Base-by-base conservation (phyloP, 2,797 vertebrate species). In the Manis crassicaudata region DNA sequence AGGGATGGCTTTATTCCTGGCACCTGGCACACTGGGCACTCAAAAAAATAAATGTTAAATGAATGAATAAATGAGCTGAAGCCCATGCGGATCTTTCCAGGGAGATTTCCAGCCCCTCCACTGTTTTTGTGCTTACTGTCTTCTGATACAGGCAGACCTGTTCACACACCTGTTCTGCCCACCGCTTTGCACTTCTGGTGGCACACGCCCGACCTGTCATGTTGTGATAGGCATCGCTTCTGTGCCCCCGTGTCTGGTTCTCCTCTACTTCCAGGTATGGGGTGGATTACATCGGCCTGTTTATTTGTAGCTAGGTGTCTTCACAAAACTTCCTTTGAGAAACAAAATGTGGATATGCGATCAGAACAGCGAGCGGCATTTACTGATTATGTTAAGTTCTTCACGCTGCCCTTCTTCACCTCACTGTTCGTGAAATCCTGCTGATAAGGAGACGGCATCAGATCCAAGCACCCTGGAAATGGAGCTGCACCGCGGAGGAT, bases 101-200 rank as follows among this genome's bases (percentile, higher is more conserved):
- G 6, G 50, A 25, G 23, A 52, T 65, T 87, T 76, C 43, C 12
- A 20, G 16, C 7, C 68, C 12, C 50, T 0, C 90, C 56, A 27
- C 18, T 54, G 35, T 46, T 52, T 90, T 93, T 62, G 4, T 65
- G 40, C 40, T 50, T 40, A 13, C 11, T 25, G 7, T n/a, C 17
- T 90, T 94, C 58, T 79, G 40, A 23, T 40, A 23, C 7, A 46
- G n/a, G 90, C 16, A 70, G 50, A 32, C 4, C 16, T 73, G 46
- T 62, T 81, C 50, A 52, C 63, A 82, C 29, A 89, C 32, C 18
- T 27, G 40, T 72, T 72, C 17, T 37, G 18, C 12, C 17, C 23
- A 23, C 32, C 72, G 81, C 35, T 87, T 87, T 94, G 63, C 65
- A 65, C 90, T 87, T 96, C 76, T 90, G 76, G 37, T 68, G 32